These are phyloP conservation scores for Brachyistius frenatus DNA, from an alignment of 2,113 vertebrate species.

Conservation along the genomic window DNA sequence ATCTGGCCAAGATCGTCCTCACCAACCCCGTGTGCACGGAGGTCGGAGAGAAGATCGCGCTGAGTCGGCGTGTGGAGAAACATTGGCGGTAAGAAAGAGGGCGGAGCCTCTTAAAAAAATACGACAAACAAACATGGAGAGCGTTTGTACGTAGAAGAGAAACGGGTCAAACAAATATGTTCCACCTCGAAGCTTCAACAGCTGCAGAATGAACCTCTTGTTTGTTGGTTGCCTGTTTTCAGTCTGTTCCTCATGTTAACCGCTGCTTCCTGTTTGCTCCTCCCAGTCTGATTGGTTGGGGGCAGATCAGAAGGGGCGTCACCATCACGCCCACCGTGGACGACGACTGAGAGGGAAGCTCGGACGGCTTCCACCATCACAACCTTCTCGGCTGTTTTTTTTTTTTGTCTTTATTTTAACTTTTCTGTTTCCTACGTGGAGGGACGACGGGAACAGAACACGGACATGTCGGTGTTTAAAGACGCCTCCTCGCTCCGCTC, in stretches of 20 bases:
- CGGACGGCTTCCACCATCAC: conserved; percentile 6
- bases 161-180: too few species aligned
- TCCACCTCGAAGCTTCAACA: too few species aligned
- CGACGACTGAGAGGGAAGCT: conserved; percentile 88
- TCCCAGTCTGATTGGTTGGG: conserved; percentile 97
- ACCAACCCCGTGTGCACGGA: conserved; percentile 99
- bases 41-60: conserved; percentile 98
- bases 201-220: too few species aligned
- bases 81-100: conserved; percentile 94
- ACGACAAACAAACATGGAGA: too few species aligned
- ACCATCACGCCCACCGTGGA: conserved; percentile 99
- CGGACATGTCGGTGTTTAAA: conserved; percentile 41
- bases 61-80: conserved; percentile 98
- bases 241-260: neutral
- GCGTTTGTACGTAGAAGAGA: too few species aligned
- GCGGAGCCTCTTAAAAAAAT: neutral
- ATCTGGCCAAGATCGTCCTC: conserved; percentile 97
- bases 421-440: conserved; percentile 2
- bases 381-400: conserved; percentile 12
- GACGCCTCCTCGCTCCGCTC: conserved; percentile 23
- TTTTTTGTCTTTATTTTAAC: neutral
- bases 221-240: too few species aligned
- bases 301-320: conserved; percentile 98
- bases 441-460: conserved; percentile 4
- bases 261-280: conserved; percentile 13